These are phyloP conservation scores for Drosophila sordidapex DNA, from an alignment of 2,888 invertebrate species.

Conservation along the genomic window DNA sequence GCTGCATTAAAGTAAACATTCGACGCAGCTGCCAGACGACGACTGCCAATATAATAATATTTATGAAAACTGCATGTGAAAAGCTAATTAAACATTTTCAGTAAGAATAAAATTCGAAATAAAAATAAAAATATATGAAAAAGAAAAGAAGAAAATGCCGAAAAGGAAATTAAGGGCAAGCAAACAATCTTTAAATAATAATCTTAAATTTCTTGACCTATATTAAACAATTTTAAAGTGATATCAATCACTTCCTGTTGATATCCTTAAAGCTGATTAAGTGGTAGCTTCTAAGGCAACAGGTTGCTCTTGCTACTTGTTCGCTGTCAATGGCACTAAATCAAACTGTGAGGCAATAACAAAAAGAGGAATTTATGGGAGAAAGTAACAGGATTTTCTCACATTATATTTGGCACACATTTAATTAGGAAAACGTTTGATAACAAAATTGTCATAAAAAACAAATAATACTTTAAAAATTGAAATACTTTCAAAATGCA, in stretches of 20 bases:
- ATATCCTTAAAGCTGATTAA: conserved; percentile 12
- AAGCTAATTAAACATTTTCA: not conserved
- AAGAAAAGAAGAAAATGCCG: not conserved
- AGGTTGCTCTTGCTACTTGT: conserved; percentile 13
- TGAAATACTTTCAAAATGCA: not conserved
- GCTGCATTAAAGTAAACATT: not conserved
- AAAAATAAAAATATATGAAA: not conserved
- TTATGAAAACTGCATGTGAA: not conserved
- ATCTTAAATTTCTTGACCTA: not conserved
- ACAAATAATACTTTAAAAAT: not conserved
- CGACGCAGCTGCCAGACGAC: too few species aligned
- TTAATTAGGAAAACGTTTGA: not conserved
- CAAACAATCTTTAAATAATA: not conserved
- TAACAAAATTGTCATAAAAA: too few species aligned
- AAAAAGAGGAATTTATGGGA: not conserved
- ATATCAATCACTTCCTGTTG: conserved; percentile 1
- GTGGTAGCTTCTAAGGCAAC: conserved; percentile 8
- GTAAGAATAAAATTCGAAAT: not conserved
- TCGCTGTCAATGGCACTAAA: conserved; percentile 26
- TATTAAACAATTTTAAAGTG: not conserved
- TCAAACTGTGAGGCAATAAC: conserved; percentile 19
- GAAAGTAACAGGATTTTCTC: not conserved
- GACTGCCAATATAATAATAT: not conserved
- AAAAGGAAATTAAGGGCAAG: not conserved
- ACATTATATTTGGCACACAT: not conserved